Evolutionary conservation across 2,888 invertebrate genomes (phyloP), one percentile per base, ranked within the genome.

Genomic region (Drosophila eohydei): DNA sequence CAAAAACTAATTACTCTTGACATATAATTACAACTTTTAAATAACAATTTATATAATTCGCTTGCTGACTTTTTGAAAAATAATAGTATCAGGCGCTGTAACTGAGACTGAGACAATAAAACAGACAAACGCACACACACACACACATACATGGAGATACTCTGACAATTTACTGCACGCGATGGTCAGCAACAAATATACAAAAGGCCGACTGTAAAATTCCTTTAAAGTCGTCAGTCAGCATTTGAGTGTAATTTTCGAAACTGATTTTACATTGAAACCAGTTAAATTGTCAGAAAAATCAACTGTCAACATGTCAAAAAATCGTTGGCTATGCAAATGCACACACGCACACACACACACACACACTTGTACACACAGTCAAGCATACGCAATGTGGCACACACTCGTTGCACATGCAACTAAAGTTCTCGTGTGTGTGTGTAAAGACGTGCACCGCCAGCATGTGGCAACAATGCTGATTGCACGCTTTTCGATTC

Each of bases 251-350:
- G 84, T 83, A 88, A 88, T 90, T 88, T 90, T 89, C 86, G 83
- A 91, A 91, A 91, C 90, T 89, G 92, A 91, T 91, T 85, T 91
- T 92, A 91, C 92, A 92, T 91, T 90, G 92, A 90, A 89, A 90
- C 90, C 91, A 91, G 92, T 92, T 91, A 92, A 91, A 91, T 91
- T 91, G 91, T 92, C 91, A 91, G 91, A 92, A 91, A 92, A 91
- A 92, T 91, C 91, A 91, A 89, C 92, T 91, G 92, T 91, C 91
- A 91, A 91, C 92, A 88, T 91, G 91, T 91, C 91, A 91, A 87
- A 91, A 91, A 91, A 88, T 85, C 88, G 88, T 80, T 83, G 90
- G 81, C 81, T 88, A 89, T 88, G 88, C 85, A 83, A 89, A 86
- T 90, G 88, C 70, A 78, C 66, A 78, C 55, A 64, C 44, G 60